Base-by-base conservation (phyloP, 2,797 vertebrate species). In the Brachyalestes nurse region DNA sequence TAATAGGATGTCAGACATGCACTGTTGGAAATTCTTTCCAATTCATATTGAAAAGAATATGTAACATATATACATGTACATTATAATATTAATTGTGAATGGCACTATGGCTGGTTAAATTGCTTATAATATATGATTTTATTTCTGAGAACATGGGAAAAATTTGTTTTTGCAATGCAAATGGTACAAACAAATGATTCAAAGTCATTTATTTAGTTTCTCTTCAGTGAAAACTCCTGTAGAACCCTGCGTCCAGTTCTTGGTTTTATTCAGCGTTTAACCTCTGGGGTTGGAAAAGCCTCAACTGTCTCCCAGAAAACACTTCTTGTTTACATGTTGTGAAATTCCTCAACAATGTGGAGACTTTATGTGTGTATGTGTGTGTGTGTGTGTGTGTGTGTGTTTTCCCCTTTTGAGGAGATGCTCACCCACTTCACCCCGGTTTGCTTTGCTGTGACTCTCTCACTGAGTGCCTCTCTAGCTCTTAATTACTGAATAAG, bases 401-500 rank as follows among this genome's bases (percentile, higher is more conserved):
- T 17, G 25, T 53, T 61, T 38, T 65, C 7, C 47, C 34, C 17
- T 4, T 51, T 47, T 12, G 19, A 2, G 28, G 28, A 25, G 65
- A 72, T 17, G 45, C 14, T 66, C 6, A 21, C 51, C 72, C 34
- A 40, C 65, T 69, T 79, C 62, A 60, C 17, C 57, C 61, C 25
- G 40, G 58, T 25, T 64, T 84, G 53, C 74, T 57, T 80, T 76
- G 75, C 58, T 75, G 76, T 67, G 57, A 65, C 76, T 82, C 64
- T 17, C 40, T 74, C 75, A 64, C 28, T 64, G 82, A 80, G 70
- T 58, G 71, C 66, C 60, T 80, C 78, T 13, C 69, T 88, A 85
- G 78, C 85, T 91, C 83, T 89, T 88, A 93, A 91, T 91, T 88
- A 88, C 84, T 83, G 87, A 81, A 75, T 89, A 86, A 90, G 85